phyloP scores from a whole-genome alignment of 2,888 invertebrate species.

The Balanococcus diminutus region DNA sequence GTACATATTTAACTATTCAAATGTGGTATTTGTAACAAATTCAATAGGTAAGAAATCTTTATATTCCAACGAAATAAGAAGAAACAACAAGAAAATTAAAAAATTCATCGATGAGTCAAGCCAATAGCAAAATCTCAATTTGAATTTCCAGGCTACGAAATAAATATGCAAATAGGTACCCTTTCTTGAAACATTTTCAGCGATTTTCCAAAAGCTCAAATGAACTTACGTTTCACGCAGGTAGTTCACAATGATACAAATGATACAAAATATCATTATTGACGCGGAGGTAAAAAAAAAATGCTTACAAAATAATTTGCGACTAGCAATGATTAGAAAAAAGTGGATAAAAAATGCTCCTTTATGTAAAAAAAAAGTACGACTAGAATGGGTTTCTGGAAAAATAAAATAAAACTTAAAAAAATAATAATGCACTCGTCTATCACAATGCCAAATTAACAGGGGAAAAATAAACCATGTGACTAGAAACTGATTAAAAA shows the following conservation, averaged over 20 bases:
- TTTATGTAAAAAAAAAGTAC: neutral
- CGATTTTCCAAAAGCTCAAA: neutral
- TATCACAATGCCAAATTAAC: constrained; percentile 7
- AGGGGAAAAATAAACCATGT: neutral
- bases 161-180: neutral
- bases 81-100: neutral
- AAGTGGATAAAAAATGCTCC: neutral
- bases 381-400: constrained; percentile 1
- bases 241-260: neutral
- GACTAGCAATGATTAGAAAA: neutral
- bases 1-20: neutral
- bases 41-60: neutral
- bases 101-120: neutral
- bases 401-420: constrained; percentile 11
- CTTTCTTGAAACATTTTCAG: neutral
- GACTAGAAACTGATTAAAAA: neutral
- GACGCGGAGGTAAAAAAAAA: neutral
- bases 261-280: neutral
- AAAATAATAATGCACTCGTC: constrained; percentile 40
- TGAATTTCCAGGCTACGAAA: neutral
- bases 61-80: neutral
- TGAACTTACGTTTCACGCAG: neutral
- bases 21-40: neutral
- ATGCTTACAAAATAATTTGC: neutral
- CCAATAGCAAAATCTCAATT: neutral